Evolutionary conservation across 2,888 invertebrate species (phyloP).

Genomic region (Cryptops parisi): DNA sequence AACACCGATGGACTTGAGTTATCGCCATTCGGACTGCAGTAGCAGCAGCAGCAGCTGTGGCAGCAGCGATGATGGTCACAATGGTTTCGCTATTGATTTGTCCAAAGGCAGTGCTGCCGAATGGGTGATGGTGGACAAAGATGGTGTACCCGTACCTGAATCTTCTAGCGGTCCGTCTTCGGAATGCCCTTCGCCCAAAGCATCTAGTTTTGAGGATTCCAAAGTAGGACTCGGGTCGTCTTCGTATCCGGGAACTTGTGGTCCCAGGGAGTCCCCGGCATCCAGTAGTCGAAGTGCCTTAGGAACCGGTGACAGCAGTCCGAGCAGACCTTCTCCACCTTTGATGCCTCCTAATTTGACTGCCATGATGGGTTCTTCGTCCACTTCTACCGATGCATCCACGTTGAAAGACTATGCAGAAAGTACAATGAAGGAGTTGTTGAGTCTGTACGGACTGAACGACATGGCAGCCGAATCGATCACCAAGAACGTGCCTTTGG

Average conservation of each 20-base stretch:
- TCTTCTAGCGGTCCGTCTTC: constrained; percentile 12
- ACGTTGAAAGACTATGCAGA: constrained; percentile 61
- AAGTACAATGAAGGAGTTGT: constrained; percentile 60
- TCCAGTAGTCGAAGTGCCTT: constrained; percentile 1
- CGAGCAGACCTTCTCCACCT: not conserved
- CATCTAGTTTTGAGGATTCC: not conserved
- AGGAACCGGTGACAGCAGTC: not conserved
- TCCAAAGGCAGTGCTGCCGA: constrained; percentile 10
- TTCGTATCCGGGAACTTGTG: not conserved
- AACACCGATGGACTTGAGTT: not conserved
- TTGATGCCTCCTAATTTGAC: not conserved
- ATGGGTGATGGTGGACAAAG: not conserved
- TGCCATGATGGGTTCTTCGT: not conserved
- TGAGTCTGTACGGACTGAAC: constrained; percentile 59
- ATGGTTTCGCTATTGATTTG: constrained; percentile 17
- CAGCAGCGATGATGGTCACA: constrained; percentile 1
- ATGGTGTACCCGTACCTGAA: constrained; percentile 15
- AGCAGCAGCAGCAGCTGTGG: not conserved
- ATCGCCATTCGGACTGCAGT: not conserved
- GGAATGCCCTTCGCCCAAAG: not conserved
- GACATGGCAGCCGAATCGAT: constrained; percentile 55
- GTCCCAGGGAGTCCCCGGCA: not conserved
- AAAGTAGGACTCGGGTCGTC: not conserved
- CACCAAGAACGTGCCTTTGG: constrained; percentile 44
- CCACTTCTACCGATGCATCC: constrained; percentile 35